Evolutionary conservation across 2,797 vertebrate species (phyloP).

Genomic region (Uromys caudimaculatus): DNA sequence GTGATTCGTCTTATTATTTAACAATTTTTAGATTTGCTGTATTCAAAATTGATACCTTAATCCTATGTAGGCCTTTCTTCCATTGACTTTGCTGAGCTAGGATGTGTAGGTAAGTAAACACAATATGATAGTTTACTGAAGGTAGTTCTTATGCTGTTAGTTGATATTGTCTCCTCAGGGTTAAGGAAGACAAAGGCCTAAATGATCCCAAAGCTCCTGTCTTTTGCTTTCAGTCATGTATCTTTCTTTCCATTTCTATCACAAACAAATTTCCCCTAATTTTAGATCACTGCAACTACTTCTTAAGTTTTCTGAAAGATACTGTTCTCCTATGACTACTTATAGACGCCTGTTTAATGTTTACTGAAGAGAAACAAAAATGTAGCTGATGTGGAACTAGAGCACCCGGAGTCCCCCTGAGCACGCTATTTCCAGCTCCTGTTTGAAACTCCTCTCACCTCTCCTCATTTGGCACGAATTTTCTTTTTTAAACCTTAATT

Average conservation of each 20-base stretch:
- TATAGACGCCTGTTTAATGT: too few species aligned
- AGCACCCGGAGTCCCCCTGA: not conserved
- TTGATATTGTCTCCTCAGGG: conserved; percentile 34
- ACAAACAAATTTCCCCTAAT: not conserved
- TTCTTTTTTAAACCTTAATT: not conserved
- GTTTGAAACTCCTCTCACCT: not conserved
- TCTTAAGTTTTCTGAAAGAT: not conserved
- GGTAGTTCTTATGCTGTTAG: not conserved
- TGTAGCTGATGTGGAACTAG: not conserved
- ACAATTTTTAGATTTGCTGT: conserved; percentile 40
- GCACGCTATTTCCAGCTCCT: not conserved
- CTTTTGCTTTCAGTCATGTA: not conserved
- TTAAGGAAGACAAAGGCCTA: conserved; percentile 20
- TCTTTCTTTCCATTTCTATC: not conserved
- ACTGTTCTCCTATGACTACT: not conserved
- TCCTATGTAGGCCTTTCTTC: conserved; percentile 31
- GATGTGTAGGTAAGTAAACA: conserved; percentile 42
- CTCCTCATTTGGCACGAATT: too few species aligned
- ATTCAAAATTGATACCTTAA: not conserved
- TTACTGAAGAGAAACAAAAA: not conserved
- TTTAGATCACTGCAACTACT: not conserved
- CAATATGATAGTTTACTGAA: conserved; percentile 15
- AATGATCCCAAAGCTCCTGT: not conserved
- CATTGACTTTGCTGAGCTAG: conserved; percentile 17
- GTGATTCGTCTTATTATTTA: conserved; percentile 58